Percentiles rank a stretch among this genome's conserved stretches.
Conservation (phyloP, 2,797 vertebrate species). For the Leptodactylus fallax region DNA sequence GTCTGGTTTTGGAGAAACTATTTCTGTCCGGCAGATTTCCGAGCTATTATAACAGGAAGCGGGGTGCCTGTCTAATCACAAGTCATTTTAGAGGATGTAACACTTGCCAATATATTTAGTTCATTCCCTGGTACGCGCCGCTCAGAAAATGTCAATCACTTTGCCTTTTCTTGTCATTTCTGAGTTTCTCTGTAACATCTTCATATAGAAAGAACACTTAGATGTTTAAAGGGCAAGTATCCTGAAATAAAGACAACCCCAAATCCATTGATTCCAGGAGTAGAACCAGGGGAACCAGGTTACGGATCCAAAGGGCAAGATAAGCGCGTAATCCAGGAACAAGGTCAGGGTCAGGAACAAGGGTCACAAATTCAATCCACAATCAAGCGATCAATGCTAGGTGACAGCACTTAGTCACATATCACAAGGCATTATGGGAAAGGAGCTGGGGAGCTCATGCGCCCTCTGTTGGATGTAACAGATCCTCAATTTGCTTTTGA, state of each 20-base stretch:
- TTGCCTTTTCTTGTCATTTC: neutral
- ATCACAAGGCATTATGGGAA: too few relatives aligned
- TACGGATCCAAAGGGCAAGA: too few relatives aligned
- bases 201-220: too few relatives aligned
- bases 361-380: too few relatives aligned
- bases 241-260: neutral
- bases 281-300: too few relatives aligned
- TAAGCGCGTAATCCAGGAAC: too few relatives aligned
- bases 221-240: neutral
- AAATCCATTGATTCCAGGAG: neutral
- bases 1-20: neutral
- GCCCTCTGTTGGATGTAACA: too few relatives aligned
- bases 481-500: too few relatives aligned
- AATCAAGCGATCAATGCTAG: too few relatives aligned
- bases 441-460: too few relatives aligned
- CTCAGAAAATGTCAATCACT: neutral
- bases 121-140: neutral
- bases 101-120: conserved; percentile 3
- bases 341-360: too few relatives aligned
- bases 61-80: neutral
- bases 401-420: too few relatives aligned
- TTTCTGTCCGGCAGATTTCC: neutral
- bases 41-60: neutral
- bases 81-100: conserved; percentile 16
- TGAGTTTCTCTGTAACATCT: neutral